Evolutionary conservation across 2,888 invertebrate genomes (phyloP), one percentile per base, ranked within the genome.

Genomic region (Epinotia demarniana): DNA sequence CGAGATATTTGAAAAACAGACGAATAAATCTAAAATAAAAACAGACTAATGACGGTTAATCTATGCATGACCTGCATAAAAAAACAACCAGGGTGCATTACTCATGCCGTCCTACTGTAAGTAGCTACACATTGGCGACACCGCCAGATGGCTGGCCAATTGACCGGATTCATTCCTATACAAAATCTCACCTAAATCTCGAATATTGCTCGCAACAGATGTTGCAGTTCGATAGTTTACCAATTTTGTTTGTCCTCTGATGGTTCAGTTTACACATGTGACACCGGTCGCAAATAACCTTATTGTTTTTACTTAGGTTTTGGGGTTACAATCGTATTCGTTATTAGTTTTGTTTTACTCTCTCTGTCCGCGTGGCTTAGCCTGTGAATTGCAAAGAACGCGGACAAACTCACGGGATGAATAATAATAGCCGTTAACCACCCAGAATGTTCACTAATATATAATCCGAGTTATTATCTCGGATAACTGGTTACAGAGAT

Each of bases 111-210:
- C 63, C 75, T 71, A 19, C 75, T 75, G 64, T 71, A 43, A 53
- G 66, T 27, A 27, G 19, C 43, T 68, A 58, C 72, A 13, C 69
- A 68, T 61, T 66, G 46, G 13, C 23, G 57, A 39, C 64, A 75
- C 77, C 78, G 81, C 77, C 88, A 93, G 92, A 93, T 93, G 93
- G 92, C 87, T 91, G 86, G 83, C 83, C 92, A 87, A 92, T 92
- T 91, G 90, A 90, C 90, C 89, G 86, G 83, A 83, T 83, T 82
- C 80, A 79, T 83, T 85, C 84, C 83, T 86, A 86, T 86, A 86
- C 86, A 82, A 88, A 90, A 89, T 88, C 87, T 85, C 87, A 87
- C 85, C 87, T 90, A 90, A 90, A 89, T 83, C 87, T 80, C 82
- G 83, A 82, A 88, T 86, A 89, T 86, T 86, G 83, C 80, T 77